Evolutionary conservation across 2,888 invertebrate species (phyloP).

Genomic region (Ormyrus rosae): DNA sequence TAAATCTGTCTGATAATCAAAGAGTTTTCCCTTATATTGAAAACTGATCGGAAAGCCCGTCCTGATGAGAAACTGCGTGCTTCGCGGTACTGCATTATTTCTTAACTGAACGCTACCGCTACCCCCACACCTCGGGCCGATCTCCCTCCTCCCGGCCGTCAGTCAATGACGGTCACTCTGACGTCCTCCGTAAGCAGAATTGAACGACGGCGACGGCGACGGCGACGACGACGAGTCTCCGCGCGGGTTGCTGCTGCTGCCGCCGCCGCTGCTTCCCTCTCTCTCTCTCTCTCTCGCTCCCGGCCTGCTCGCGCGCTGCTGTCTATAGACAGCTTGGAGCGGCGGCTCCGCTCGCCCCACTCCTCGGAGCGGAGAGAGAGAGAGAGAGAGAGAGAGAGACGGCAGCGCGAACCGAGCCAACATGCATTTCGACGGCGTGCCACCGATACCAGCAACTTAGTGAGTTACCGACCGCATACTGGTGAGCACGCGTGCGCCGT

Average conservation of each 20-base stretch:
- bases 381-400: background rate
- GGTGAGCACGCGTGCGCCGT: constrained; percentile 57
- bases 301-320: background rate
- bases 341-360: background rate
- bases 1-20: no score
- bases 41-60: no score
- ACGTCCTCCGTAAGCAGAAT: background rate
- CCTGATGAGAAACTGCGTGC: no score
- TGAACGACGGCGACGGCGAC: background rate
- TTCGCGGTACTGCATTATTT: no score
- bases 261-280: no score
- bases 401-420: constrained; percentile 24
- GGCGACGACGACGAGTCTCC: background rate
- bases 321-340: background rate
- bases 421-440: constrained; percentile 66
- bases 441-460: constrained; percentile 66
- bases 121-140: background rate
- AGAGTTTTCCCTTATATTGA: no score
- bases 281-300: background rate
- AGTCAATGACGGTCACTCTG: constrained; percentile 24
- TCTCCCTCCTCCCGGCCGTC: background rate
- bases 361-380: background rate
- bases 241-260: no score
- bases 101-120: background rate
- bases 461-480: constrained; percentile 70